phyloP scores from a whole-genome alignment of 1,140 invertebrate species.

The Lepidurus couesii region DNA sequence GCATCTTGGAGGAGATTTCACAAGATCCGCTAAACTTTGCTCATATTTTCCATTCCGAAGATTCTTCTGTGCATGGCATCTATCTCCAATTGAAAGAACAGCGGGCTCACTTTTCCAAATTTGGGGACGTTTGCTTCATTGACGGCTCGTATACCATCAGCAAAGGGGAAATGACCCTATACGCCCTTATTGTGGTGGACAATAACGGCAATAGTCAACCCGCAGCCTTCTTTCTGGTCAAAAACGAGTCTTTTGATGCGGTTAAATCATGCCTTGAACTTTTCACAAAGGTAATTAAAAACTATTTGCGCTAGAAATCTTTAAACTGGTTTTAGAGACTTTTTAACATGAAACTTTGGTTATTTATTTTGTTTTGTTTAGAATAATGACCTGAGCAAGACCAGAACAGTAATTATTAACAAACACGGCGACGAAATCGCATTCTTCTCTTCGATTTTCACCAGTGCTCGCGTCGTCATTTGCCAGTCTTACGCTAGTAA shows the following conservation, averaged over 20 bases:
- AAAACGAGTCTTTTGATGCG: neutral
- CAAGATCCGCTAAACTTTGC: neutral
- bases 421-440: neutral
- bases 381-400: neutral
- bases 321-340: neutral
- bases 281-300: neutral
- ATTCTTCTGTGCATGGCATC: neutral
- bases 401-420: neutral
- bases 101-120: neutral
- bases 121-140: slow-evolving; percentile 6
- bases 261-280: neutral
- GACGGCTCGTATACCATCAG: neutral
- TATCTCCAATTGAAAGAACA: neutral
- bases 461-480: neutral
- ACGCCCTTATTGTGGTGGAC: neutral
- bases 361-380: neutral
- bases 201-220: neutral
- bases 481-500: neutral
- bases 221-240: neutral
- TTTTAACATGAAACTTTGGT: neutral
- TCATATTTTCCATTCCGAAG: neutral
- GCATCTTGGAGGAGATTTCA: neutral
- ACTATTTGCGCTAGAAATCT: neutral
- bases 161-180: neutral
- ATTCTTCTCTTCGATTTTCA: neutral